Evolutionary conservation across 2,113 vertebrate genomes (phyloP), one percentile per base, ranked within the genome.

Genomic region (Oenanthe melanoleuca): DNA sequence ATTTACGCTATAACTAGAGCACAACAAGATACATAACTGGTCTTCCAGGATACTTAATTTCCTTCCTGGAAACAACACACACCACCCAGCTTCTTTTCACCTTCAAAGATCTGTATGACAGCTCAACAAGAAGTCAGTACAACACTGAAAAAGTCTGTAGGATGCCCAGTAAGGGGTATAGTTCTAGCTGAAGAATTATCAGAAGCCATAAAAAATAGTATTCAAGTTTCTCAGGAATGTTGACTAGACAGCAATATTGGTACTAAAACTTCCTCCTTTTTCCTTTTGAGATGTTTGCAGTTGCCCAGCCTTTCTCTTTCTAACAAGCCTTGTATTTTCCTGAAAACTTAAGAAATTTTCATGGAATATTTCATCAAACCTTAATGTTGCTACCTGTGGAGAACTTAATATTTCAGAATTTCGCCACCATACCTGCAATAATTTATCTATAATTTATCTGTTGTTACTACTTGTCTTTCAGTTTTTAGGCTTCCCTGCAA

Each of bases 291-390:
- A 71, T 81, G 52, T 6, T 92, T 70, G 23, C 81, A 72, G 42
- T 79, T 81, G 34, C 34, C 61, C 31, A 67, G 50, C 61, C 28
- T 31, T 37, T 33, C 9, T 77, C 59, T 65, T 63, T 34, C n/a
- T 14, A 86, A 59, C 4, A 3, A 96, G 42, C 7, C 69, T 65
- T 12, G 33, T 34, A 80, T 80, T 95, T 33, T 64, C 82, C 71
- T 44, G 61, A 79, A 96, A 85, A 96, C 21, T 60, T 73, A 49
- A 83, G 3, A 61, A 60, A 96, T 75, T 94, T 88, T 65, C 60
- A 63, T 53, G 33, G 4, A 66, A 33, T 38, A 78, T 44, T 86
- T 91, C 3, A 86, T 78, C 77, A 73, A 95, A 95, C 3, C 59
- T 80, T 63, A 91, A 86, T 57, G 47, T 17, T 86, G 34, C 31